Evolutionary conservation across 1,140 invertebrate species (phyloP).

Genomic region (Zaprionus nigranus): DNA sequence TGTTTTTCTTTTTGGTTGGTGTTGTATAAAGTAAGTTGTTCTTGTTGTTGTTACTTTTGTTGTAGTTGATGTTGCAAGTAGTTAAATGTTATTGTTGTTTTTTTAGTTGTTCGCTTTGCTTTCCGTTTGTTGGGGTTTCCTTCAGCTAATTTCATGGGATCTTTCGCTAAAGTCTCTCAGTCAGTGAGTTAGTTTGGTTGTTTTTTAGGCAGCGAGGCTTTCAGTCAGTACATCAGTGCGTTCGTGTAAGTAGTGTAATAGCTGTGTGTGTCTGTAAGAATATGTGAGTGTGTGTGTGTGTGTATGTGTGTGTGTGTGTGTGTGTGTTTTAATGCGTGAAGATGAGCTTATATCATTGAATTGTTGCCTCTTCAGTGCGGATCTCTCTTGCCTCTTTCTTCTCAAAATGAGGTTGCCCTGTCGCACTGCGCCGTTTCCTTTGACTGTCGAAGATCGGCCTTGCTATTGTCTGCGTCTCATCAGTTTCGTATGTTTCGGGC

Average conservation of each 20-base stretch:
- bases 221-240: slow-evolving; percentile 81
- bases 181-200: slow-evolving; percentile 80
- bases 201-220: slow-evolving; percentile 76
- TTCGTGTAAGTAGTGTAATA: slow-evolving; percentile 20
- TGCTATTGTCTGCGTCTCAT: not conserved
- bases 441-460: slow-evolving; percentile 26
- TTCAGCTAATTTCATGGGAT: slow-evolving; percentile 29
- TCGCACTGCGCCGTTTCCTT: too few relatives aligned
- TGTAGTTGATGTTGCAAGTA: slow-evolving; percentile 39
- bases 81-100: slow-evolving; percentile 46
- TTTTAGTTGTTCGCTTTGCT: slow-evolving; percentile 30
- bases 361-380: not conserved
- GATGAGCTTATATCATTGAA: not conserved
- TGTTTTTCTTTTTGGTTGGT: slow-evolving; percentile 7
- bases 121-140: slow-evolving; percentile 12
- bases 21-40: slow-evolving; percentile 73
- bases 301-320: slow-evolving; percentile 21
- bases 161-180: slow-evolving; percentile 58
- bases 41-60: slow-evolving; percentile 35
- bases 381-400: not conserved
- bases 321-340: slow-evolving; percentile 14
- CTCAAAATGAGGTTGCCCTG: too few relatives aligned
- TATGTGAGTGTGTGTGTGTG: not conserved
- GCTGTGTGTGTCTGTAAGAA: slow-evolving; percentile 9
- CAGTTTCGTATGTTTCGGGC: not conserved